These are phyloP conservation scores for Chromoteleia sp. DNA, from an alignment of 2,888 invertebrate species.

Conservation along the genomic window DNA sequence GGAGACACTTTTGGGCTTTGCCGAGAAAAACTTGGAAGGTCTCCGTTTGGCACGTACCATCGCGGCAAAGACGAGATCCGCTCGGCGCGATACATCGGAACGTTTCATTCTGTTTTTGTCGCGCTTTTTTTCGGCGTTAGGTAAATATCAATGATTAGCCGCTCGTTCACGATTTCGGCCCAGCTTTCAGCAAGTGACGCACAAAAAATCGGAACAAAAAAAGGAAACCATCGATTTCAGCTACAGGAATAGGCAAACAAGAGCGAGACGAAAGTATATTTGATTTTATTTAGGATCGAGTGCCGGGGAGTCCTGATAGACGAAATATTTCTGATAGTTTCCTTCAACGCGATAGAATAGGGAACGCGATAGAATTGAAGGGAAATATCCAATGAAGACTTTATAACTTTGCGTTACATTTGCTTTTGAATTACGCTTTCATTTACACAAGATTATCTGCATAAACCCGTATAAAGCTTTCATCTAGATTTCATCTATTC, in stretches of 20 bases:
- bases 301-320: conserved; percentile 11
- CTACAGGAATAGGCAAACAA: not conserved
- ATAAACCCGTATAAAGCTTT: conserved; percentile 17
- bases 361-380: too few species aligned
- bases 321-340: conserved; percentile 35
- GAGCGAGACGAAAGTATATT: not conserved
- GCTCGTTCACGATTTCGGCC: conserved; percentile 57
- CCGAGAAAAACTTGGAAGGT: conserved; percentile 52
- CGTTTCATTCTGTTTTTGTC: conserved; percentile 61
- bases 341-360: conserved; percentile 4
- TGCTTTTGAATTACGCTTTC: conserved; percentile 33
- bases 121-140: conserved; percentile 55
- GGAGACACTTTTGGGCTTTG: conserved; percentile 48
- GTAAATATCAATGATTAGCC: conserved; percentile 65
- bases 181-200: conserved; percentile 54
- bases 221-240: conserved; percentile 53
- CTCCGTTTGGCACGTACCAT: conserved; percentile 52
- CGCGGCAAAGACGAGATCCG: conserved; percentile 42
- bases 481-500: conserved; percentile 5
- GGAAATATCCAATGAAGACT: conserved; percentile 38
- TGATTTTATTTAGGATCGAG: conserved; percentile 6
- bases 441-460: conserved; percentile 36
- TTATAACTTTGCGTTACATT: conserved; percentile 40
- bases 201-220: conserved; percentile 47
- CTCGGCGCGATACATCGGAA: conserved; percentile 40